Evolutionary conservation across 53 echinoderm and acorn worm species (phyloP), one percentile per base, ranked within the genome.

Genomic region (Apostichopus leukothele): DNA sequence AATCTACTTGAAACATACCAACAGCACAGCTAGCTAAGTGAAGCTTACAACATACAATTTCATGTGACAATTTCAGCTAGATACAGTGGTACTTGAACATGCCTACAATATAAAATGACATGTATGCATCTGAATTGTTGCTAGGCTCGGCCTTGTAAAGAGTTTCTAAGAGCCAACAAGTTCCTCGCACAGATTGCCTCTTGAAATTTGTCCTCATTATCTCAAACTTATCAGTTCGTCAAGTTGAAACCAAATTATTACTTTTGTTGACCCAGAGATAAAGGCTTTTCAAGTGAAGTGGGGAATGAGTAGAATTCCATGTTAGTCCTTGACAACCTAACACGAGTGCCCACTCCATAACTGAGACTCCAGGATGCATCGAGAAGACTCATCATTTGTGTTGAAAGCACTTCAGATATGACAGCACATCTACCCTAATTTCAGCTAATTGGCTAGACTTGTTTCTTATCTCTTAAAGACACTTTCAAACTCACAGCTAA

Each of bases 201-300:
- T 81, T 81, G 81, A 81, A 81, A 81, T 81, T 81, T 81, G 81
- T 81, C 59, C 81, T 81, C 81, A 81, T 81, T 81, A 81, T 81
- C 81, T 21, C 81, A 54, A 81, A 81, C 81, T 81, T 81, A 81
- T 81, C 81, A 81, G 54, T 81, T 55, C 20, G 59, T 55, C 55
- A 81, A 59, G 22, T 54, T 59, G 59, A 81, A 81, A 81, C 81
- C 81, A 81, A 54, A 54, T 81, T 81, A 81, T 59, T 21, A 81
- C 54, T 19, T 81, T 81, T 81, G 81, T 81, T 81, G 81, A 81
- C 81, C 81, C 81, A 81, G 81, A 81, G 81, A 81, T 81, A 81
- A 81, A 81, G 81, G 81, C 81, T 81, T 59, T 81, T 9, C 81
- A 59, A 81, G 12, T 52, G 22, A 81, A 81, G 81, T 54, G 54